Base-by-base conservation (phyloP, 2,113 vertebrate genomes). In the Chlorodrepanis virens region DNA sequence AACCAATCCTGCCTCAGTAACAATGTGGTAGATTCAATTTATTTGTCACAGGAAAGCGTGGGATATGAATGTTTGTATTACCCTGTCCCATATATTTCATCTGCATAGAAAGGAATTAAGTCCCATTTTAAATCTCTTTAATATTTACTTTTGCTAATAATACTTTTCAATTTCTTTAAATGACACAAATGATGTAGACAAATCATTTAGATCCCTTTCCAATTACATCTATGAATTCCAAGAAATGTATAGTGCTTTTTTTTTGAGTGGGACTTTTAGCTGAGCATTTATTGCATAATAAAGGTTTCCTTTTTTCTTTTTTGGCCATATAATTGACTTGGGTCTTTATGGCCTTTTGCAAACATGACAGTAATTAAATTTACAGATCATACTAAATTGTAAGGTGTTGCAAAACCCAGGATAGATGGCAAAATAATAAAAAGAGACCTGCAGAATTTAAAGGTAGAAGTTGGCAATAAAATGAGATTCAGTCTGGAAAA, bases 301-400 rank as follows among this genome's bases (percentile, higher is more conserved):
- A 93, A 93, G 21, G 37, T 59, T 83, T 83, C 25, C 7, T 72
- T 74, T 87, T 89, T 77, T 42, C 5, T 77, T 90, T 83, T 92
- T 87, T 68, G 53, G 20, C 69, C 68, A 22, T 82, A 69, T 89
- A 95, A 94, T 90, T 92, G 90, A 93, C 90, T 96, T 87, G 74
- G 56, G 25, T 96, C 29, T 79, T 89, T 90, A 90, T 68, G 65
- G 85, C 87, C 90, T 90, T 94, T 86, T 88, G 79, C 90, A 96
- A 94, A 91, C 69, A 89, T 25, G 64, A 53, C 49, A 69, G 68
- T 84, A 95, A 95, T 97, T 93, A 95, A 86, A 95, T 94, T 96
- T 92, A 96, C 83, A 87, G 92, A 87, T 97, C 86, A 76, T 64
- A 53, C 75, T 93, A 90, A 97, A 94, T 80, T 71, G 83, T 81